phyloP scores from a whole-genome alignment of 2,888 invertebrate genomes.

The Xanthia icteritia region DNA sequence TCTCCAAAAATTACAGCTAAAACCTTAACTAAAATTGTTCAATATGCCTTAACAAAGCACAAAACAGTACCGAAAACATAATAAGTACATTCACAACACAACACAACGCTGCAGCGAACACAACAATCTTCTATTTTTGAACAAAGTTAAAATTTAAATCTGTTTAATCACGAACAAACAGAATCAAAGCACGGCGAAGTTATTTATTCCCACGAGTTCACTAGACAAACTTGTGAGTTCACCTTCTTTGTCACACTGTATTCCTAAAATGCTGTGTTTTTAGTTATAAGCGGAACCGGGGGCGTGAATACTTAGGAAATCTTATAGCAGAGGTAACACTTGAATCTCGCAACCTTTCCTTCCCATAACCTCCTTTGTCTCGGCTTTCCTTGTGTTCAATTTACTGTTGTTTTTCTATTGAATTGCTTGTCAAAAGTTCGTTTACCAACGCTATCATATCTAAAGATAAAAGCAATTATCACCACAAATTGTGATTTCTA shows the following conservation, averaged over 20 bases:
- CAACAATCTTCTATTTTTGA: constrained; percentile 41
- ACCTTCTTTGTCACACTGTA: constrained; percentile 85
- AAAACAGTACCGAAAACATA: constrained; percentile 11
- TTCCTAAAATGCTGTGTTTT: constrained; percentile 70
- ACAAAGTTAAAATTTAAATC: constrained; percentile 53
- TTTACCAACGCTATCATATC: no score
- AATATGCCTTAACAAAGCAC: constrained; percentile 2
- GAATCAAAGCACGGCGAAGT: constrained; percentile 72
- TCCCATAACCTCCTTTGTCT: neutral
- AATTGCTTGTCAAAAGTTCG: neutral
- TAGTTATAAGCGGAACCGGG: constrained; percentile 60
- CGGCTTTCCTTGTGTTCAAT: neutral
- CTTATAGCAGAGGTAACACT: neutral
- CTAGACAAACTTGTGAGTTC: constrained; percentile 79
- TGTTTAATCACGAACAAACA: constrained; percentile 69
- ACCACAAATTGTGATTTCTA: neutral
- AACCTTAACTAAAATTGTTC: neutral
- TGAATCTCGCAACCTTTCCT: neutral
- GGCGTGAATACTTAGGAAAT: neutral
- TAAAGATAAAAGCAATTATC: no score
- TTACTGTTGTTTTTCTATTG: neutral
- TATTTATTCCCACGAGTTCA: constrained; percentile 76
- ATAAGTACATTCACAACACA: constrained; percentile 4
- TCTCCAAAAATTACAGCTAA: neutral
- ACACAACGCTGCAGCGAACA: constrained; percentile 5